Conservation (phyloP, 2,888 invertebrate genomes). For the Cephus pygmeus region DNA sequence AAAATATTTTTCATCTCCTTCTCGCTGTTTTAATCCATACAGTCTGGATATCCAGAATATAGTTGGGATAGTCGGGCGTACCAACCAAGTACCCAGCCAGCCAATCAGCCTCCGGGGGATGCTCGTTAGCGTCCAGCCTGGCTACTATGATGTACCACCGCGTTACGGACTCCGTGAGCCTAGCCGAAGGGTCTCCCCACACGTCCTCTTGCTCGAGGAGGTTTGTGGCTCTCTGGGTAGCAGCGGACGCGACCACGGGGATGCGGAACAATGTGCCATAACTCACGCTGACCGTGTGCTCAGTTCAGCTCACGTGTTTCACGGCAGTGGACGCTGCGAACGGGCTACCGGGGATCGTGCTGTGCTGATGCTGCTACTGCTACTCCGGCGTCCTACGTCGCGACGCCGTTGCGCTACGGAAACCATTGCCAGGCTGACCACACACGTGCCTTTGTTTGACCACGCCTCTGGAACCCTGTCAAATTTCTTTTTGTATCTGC, state of each 20-base stretch:
- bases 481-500: constrained; percentile 12
- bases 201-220: constrained; percentile 19
- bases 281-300: constrained; percentile 38
- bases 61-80: background rate
- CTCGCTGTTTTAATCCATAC: no score
- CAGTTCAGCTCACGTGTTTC: constrained; percentile 27
- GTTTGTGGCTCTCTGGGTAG: constrained; percentile 43
- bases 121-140: constrained; percentile 41
- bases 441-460: background rate
- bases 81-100: background rate
- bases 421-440: background rate
- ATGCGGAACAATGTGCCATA: constrained; percentile 52
- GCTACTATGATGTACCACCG: constrained; percentile 40
- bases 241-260: constrained; percentile 28
- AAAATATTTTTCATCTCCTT: no score
- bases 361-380: background rate
- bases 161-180: constrained; percentile 29
- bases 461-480: background rate
- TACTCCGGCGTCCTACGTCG: background rate
- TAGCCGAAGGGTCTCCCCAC: constrained; percentile 28
- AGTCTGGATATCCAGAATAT: no score
- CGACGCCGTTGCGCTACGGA: background rate
- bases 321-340: constrained; percentile 17
- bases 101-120: constrained; percentile 27
- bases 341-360: constrained; percentile 12